Base-by-base conservation (phyloP, 2,113 vertebrate genomes). In the Lepisosteus oculatus region DNA sequence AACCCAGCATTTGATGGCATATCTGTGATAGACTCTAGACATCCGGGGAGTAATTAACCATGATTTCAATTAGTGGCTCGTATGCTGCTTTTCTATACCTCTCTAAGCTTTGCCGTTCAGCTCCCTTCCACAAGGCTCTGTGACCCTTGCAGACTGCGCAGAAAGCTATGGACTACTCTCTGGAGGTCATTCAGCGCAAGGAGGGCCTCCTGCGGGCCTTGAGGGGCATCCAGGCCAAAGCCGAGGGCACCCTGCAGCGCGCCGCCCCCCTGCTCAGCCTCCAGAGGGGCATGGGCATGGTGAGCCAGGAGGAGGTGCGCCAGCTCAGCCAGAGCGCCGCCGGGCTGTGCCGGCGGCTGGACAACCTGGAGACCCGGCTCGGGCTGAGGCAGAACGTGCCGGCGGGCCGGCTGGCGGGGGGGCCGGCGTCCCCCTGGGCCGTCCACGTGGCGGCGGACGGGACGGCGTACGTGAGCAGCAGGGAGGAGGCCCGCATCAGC, bases 131-230 rank as follows among this genome's bases (percentile, higher is more conserved):
- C 47, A 6, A 5, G 5, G 47, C 9, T 5, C 47, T 9, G 47
- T 9, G 47, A 5, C 47, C 47, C 47, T 51, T 5, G 47, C 47
- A 51, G 47, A 2, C 47, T 9, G 5, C 47, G 29, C 29, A 29
- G 29, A 29, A 29, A 6, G 47, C 57, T 13, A 90, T 90, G 89
- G 84, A 85, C 15, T 67, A 75, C 71, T 76, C 70, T 0, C 68
- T 86, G 69, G 78, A 86, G 72, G 80, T 62, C 57, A 78, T 65
- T 0, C 82, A 80, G 51, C 78, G 76, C 63, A 90, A 90, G 73
- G 74, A 88, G 73, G 82, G 88, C 11, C 83, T 90, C 69, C 72
- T 90, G 65, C 86, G 80, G 70, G 80, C 81, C 1, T 79, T 90
- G 73, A 83, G 83, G n/a, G 77, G 55, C 41, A 78, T 88, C 15